A percentile compares a stretch with the other conserved stretches of the same genome.
Evolutionary conservation across 2,888 invertebrate species (phyloP).

Genomic region (Phyto melanocephala): DNA sequence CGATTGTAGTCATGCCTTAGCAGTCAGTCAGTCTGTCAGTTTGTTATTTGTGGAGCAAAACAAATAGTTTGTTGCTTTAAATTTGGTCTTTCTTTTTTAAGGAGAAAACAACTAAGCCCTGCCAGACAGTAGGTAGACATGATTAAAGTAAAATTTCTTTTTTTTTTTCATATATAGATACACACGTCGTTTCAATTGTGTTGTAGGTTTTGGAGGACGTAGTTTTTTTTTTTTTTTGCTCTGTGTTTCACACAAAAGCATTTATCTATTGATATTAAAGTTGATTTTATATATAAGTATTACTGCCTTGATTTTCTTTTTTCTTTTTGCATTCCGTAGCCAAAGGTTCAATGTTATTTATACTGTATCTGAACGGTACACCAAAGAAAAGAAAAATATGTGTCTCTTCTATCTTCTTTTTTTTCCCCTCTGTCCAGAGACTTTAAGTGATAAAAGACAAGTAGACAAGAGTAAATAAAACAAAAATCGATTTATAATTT

Average conservation of each 20-base stretch:
- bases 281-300: not conserved
- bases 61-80: slow-evolving; percentile 28
- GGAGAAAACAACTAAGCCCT: not conserved
- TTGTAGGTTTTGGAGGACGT: not conserved
- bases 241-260: not conserved
- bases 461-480: slow-evolving; percentile 42
- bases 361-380: not conserved
- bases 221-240: slow-evolving; percentile 5
- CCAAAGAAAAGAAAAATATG: not conserved
- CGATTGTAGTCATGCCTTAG: not conserved
- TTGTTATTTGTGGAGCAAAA: not conserved
- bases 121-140: slow-evolving; percentile 60
- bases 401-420: not conserved
- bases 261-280: slow-evolving; percentile 34
- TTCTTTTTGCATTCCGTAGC: not conserved
- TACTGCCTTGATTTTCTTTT: not conserved
- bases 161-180: not conserved
- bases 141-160: slow-evolving; percentile 44
- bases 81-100: not conserved
- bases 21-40: slow-evolving; percentile 16
- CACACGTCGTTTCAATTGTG: not conserved
- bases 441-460: slow-evolving; percentile 33
- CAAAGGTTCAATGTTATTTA: slow-evolving; percentile 52
- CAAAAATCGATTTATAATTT: slow-evolving; percentile 64
- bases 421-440: slow-evolving; percentile 27